Conservation (phyloP, 2,113 vertebrate species). For the Panthera tigris region DNA sequence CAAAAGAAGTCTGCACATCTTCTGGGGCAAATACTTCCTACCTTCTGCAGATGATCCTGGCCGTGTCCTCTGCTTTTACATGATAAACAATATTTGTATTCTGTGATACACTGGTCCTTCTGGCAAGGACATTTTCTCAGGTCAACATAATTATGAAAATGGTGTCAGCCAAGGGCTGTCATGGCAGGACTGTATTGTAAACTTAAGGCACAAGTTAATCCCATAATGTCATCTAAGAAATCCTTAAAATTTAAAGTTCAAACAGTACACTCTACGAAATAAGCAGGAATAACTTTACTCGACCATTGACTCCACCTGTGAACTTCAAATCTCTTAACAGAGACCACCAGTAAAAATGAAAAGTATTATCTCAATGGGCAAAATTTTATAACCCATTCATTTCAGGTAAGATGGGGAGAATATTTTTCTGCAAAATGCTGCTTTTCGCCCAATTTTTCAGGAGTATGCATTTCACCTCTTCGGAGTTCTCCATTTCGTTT, state of each 20-base stretch:
- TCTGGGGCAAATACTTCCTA: background rate
- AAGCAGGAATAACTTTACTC: background rate
- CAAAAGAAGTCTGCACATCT: background rate
- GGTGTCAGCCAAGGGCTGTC: background rate
- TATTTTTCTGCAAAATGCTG: background rate
- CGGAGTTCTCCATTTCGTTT: background rate
- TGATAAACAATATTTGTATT: background rate
- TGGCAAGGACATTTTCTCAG: background rate
- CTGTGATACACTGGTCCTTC: background rate
- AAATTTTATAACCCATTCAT: background rate
- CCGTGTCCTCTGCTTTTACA: background rate
- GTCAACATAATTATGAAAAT: slow-evolving; percentile 49
- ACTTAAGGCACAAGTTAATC: background rate
- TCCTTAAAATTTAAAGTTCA: background rate
- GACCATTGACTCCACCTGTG: background rate
- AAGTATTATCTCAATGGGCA: background rate
- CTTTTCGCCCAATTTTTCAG: background rate
- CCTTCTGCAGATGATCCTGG: background rate
- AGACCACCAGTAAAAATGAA: background rate
- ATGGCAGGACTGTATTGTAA: background rate
- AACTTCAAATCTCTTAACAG: slow-evolving; percentile 13
- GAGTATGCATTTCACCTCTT: background rate
- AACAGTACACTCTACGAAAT: background rate
- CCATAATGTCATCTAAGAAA: background rate
- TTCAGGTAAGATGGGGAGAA: background rate